These are phyloP conservation scores for Grallaria varia DNA, from an alignment of 2,113 vertebrate species.

Conservation along the genomic window DNA sequence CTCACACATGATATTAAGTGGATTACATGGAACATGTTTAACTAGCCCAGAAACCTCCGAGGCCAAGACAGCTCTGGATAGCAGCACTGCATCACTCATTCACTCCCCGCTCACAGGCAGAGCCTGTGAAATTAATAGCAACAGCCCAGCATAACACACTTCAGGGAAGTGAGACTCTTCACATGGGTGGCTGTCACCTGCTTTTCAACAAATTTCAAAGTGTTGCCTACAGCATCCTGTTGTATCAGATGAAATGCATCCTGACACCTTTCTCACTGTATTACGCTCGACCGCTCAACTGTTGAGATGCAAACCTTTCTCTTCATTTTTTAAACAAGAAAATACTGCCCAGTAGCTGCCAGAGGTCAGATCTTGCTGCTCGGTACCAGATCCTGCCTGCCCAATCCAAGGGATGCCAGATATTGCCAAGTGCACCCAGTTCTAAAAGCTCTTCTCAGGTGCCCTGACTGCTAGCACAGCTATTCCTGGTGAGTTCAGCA, in stretches of 20 bases:
- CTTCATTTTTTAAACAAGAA: not conserved
- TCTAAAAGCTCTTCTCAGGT: not conserved
- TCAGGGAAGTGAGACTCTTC: conserved; percentile 16
- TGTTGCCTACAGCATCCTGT: conserved; percentile 47
- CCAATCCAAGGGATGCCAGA: not conserved
- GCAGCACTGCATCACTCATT: not conserved
- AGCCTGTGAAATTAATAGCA: conserved; percentile 46
- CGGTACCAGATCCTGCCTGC: not conserved
- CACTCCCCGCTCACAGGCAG: not conserved
- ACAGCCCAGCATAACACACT: not conserved
- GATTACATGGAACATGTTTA: conserved; percentile 46
- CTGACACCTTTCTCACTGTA: conserved; percentile 41
- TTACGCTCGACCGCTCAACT: conserved; percentile 1
- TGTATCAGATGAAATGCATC: conserved; percentile 39
- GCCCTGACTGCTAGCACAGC: not conserved
- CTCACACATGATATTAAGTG: conserved; percentile 55
- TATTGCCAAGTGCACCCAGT: not conserved
- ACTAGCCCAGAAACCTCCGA: conserved; percentile 39
- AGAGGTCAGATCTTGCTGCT: not conserved
- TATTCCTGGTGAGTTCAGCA: not conserved
- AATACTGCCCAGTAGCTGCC: not conserved
- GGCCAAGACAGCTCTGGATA: not conserved
- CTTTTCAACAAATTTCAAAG: conserved; percentile 52
- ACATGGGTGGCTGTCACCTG: conserved; percentile 58
- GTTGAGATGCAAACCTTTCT: conserved; percentile 2